Base-by-base conservation (phyloP, 2,888 invertebrate species). In the Crossocerus cetratus region DNA sequence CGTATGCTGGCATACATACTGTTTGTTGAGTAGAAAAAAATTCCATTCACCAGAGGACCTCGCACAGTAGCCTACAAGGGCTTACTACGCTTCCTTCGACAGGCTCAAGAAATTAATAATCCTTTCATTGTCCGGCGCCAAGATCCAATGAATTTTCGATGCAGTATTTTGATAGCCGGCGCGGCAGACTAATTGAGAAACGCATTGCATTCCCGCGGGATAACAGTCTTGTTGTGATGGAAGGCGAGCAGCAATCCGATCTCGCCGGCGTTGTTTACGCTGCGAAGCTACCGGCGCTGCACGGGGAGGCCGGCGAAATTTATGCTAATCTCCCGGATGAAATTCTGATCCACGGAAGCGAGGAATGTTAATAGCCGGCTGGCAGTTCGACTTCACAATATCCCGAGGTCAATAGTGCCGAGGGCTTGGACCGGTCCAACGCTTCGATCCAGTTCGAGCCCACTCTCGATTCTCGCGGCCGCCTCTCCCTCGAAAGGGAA, bases 281-380 rank as follows among this genome's bases (percentile, higher is more conserved):
- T 11, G 21, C 54, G 32, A 42, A 11, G 54, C 60, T 18, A 3
- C 49, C 23, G 23, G n/a, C n/a, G n/a, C n/a, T n/a, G n/a, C n/a
- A n/a, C 42, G 16, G 18, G 64, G 42, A 55, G 67, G 53, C 32
- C 54, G 54, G 14, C 45, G 61, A 32, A 74, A 72, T 81, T 77
- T 67, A 75, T 75, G 80, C 61, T 69, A 82, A 76, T 77, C 56
- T 20, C 63, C 32, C 45, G 32, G 44, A 60, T 65, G 58, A 73
- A 74, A 78, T 72, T 60, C 45, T 56, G 44, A 63, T 20, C 22
- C 65, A 62, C 53, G 66, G 44, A 69, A 23, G 63, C 54, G n/a
- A 20, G 62, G 73, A 75, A 82, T 78, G 76, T 77, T 78, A 81
- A 76, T 78, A 68, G 68, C 45, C 58, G n/a, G 18, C 59, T 14